phyloP scores from a whole-genome alignment of 2,888 invertebrate genomes.

The Smittia aterrima region DNA sequence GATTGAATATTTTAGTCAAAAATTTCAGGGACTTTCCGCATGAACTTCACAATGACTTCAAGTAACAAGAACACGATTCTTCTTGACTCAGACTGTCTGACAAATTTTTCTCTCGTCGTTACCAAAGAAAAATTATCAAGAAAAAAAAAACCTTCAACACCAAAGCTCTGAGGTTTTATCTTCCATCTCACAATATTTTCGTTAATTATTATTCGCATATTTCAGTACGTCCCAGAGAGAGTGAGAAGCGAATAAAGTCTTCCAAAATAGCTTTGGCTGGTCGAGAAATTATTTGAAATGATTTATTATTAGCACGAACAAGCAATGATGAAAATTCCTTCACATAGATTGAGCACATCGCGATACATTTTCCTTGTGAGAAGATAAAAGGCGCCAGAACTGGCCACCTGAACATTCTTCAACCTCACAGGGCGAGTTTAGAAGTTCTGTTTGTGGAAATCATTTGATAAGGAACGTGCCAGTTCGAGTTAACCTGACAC shows the following conservation, averaged over 20 bases:
- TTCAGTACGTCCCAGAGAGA: neutral
- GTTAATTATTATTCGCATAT: constrained; percentile 15
- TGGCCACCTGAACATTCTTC: neutral
- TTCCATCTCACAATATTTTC: neutral
- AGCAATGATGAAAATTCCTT: constrained; percentile 28
- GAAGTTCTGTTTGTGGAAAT: too few species aligned
- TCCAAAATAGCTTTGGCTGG: neutral
- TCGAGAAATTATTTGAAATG: constrained; percentile 17
- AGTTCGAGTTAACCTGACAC: neutral
- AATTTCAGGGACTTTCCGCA: too few species aligned
- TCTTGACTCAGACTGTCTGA: neutral
- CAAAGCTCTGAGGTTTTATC: neutral
- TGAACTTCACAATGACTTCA: too few species aligned
- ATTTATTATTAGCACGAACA: constrained; percentile 12
- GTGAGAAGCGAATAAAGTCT: neutral
- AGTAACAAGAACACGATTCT: neutral
- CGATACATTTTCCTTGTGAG: neutral
- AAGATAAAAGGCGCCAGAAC: neutral
- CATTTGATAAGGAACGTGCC: too few species aligned
- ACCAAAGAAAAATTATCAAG: neutral
- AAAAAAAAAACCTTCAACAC: neutral
- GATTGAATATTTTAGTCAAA: too few species aligned
- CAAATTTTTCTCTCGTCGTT: neutral
- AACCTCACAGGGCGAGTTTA: too few species aligned
- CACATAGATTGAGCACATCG: constrained; percentile 30